Base-by-base conservation (phyloP, 1,140 invertebrate genomes). In the Drosophila orena region DNA sequence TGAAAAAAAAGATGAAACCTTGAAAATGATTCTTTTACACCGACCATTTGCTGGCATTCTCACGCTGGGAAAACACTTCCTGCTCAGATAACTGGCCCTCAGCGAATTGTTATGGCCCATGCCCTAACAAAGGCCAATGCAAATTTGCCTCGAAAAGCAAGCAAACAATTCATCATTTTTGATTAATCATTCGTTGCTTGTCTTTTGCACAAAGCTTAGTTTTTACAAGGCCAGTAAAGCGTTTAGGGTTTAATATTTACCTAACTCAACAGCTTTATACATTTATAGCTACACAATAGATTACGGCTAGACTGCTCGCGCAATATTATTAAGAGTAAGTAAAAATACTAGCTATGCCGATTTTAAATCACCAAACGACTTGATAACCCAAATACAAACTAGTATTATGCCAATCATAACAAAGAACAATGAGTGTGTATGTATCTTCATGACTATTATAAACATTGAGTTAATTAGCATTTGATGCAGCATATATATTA, bases 171-270 rank as follows among this genome's bases (percentile, higher is more conserved):
- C 24, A 61, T 42, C 27, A 62, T 10, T 14, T 35, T 14, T 14
- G 42, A 61, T 62, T 62, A 34, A 30, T 37, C 42, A 20, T 34
- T 34, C 15, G 57, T 65, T 15, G 59, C 59, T 34, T 24, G 44
- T 30, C 46, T 43, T 64, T 53, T 42, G 27, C 27, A 44, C 24
- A 42, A 15, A 34, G 30, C 60, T 68, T 64, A 37, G 11, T 20
- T 44, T 65, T 65, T 65, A 62, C 43, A 30, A 15, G 14, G 1
- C 4, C 3, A 14, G 5, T 3, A 68, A 53, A 53, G 52, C 34
- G 46, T 68, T 17, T 68, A 68, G 20, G 64, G 60, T 65, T 65
- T 68, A 46, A 12, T 65, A 65, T 68, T 44, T 65, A 4, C 37
- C 24, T 20, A 30, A 37, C 64, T 66, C 30, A 30, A 14, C 54